Evolutionary conservation across 2,888 invertebrate genomes (phyloP).

Genomic region (Mesorhabditis spiculigera): DNA sequence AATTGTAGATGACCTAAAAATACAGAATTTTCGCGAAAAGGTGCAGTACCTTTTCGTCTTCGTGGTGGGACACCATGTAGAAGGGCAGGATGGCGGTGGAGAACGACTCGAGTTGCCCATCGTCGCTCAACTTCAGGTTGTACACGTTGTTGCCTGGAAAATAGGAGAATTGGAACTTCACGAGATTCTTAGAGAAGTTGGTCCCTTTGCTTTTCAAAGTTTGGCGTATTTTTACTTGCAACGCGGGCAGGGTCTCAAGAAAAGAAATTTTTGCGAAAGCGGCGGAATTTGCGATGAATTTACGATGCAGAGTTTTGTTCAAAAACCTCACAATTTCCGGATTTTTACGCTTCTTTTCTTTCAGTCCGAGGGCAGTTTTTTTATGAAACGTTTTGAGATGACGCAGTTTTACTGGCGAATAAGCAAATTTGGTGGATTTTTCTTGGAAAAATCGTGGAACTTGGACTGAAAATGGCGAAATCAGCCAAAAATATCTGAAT

Average conservation of each 20-base stretch:
- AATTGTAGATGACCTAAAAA: constrained; percentile 34
- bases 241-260: background rate
- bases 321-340: too few species aligned
- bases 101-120: constrained; percentile 30
- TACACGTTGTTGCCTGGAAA: constrained; percentile 52
- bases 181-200: background rate
- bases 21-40: background rate
- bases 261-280: background rate
- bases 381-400: too few species aligned
- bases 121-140: constrained; percentile 35
- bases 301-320: too few species aligned
- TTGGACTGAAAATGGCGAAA: too few species aligned
- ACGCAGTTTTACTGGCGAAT: too few species aligned
- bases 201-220: too few species aligned
- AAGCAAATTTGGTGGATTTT: too few species aligned
- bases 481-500: too few species aligned
- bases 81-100: constrained; percentile 49
- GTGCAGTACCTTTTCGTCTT: constrained; percentile 3
- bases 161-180: background rate
- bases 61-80: constrained; percentile 36
- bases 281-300: too few species aligned
- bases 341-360: too few species aligned
- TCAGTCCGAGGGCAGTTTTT: too few species aligned
- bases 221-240: background rate
- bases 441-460: too few species aligned